phyloP scores from a whole-genome alignment of 2,888 invertebrate species.

The Cetonia aurata region DNA sequence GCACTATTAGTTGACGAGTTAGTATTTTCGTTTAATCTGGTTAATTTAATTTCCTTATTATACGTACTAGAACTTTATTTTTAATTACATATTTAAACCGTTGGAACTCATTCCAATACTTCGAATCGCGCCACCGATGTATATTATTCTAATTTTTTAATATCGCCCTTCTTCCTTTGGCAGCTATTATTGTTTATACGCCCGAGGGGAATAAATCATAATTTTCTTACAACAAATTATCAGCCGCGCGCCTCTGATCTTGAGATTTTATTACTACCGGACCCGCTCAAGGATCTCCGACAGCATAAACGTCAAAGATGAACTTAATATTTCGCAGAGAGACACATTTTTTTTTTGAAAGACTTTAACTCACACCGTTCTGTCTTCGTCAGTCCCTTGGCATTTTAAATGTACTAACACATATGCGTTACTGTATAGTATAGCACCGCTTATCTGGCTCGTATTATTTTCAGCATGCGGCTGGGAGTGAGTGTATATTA shows the following conservation, averaged over 20 bases:
- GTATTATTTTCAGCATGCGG: conserved; percentile 28
- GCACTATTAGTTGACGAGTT: too few species aligned
- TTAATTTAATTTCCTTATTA: too few species aligned
- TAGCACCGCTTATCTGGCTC: conserved; percentile 33
- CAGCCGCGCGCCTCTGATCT: conserved; percentile 15
- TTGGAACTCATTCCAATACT: background rate
- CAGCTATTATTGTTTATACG: conserved; percentile 25
- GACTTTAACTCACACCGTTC: background rate
- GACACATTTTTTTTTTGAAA: background rate
- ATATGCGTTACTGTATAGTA: background rate
- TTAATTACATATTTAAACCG: too few species aligned
- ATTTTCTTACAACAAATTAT: conserved; percentile 32
- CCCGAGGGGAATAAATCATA: conserved; percentile 18
- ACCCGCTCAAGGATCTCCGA: conserved; percentile 15
- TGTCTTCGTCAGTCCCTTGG: background rate
- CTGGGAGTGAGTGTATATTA: conserved; percentile 49
- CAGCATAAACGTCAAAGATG: conserved; percentile 29
- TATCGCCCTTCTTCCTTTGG: background rate
- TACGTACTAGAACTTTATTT: too few species aligned
- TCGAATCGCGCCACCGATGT: conserved; percentile 8
- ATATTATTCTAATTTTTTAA: conserved; percentile 23
- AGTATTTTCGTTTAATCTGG: too few species aligned
- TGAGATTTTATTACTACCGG: conserved; percentile 12
- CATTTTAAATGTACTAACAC: background rate
- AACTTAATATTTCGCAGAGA: conserved; percentile 35